These are phyloP conservation scores for Theretra japonica DNA, from an alignment of 2,888 invertebrate species.

Conservation along the genomic window DNA sequence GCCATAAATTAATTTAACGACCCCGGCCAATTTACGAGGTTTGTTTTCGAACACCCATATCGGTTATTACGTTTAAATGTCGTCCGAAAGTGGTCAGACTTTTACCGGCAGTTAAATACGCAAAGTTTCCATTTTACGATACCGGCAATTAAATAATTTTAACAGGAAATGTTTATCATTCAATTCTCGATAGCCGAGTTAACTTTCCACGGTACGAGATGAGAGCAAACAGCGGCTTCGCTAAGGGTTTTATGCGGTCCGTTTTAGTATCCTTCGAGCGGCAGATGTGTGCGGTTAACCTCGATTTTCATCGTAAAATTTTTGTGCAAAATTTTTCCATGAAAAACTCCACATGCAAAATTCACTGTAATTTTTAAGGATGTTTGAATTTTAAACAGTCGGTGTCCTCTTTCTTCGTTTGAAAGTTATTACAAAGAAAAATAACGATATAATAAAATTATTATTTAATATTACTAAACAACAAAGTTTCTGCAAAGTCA, in stretches of 20 bases:
- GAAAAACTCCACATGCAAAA: constrained; percentile 38
- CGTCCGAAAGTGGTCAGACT: constrained; percentile 3
- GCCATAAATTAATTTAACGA: constrained; percentile 19
- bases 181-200: constrained; percentile 38
- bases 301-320: constrained; percentile 49
- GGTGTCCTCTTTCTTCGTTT: constrained; percentile 3
- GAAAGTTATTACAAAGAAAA: not conserved
- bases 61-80: not conserved
- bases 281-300: constrained; percentile 50
- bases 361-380: constrained; percentile 41
- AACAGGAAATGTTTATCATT: constrained; percentile 42
- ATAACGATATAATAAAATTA: constrained; percentile 5
- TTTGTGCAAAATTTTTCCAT: constrained; percentile 43
- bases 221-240: constrained; percentile 38
- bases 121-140: constrained; percentile 30
- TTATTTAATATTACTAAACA: not conserved
- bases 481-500: not conserved
- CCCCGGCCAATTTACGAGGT: not conserved
- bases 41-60: constrained; percentile 14
- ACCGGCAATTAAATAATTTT: constrained; percentile 28
- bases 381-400: constrained; percentile 10
- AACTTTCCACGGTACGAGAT: constrained; percentile 39
- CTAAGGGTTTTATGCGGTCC: constrained; percentile 27
- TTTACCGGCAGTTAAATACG: constrained; percentile 23
- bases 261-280: constrained; percentile 33